phyloP scores from a whole-genome alignment of 2,888 invertebrate species.

The Clusia tigrina region DNA sequence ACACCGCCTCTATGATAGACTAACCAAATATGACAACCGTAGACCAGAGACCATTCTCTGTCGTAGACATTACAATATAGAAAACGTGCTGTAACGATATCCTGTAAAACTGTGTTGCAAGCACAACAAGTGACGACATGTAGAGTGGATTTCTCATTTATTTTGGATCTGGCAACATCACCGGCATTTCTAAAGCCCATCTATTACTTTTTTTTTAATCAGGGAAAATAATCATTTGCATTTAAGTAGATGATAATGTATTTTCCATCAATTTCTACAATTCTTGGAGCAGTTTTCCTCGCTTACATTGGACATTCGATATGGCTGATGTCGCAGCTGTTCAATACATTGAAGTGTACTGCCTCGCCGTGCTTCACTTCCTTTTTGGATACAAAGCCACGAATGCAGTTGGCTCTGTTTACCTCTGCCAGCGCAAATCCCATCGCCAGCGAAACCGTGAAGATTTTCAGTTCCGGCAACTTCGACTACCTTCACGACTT shows the following conservation, averaged over 20 bases:
- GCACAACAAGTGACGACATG: too few species aligned
- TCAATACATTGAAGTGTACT: conserved; percentile 70
- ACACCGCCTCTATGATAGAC: too few species aligned
- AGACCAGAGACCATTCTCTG: too few species aligned
- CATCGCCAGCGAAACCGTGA: conserved; percentile 68
- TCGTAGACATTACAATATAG: too few species aligned
- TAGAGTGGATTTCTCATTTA: too few species aligned
- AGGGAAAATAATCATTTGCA: too few species aligned
- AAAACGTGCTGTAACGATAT: too few species aligned
- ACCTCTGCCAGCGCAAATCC: conserved; percentile 72
- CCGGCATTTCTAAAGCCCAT: too few species aligned
- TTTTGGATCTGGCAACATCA: too few species aligned
- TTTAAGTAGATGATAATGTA: conserved; percentile 47
- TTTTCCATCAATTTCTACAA: conserved; percentile 69
- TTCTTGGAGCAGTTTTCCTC: conserved; percentile 72
- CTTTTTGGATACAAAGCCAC: conserved; percentile 73
- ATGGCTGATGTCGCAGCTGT: conserved; percentile 78
- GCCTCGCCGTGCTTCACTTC: conserved; percentile 71
- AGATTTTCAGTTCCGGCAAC: conserved; percentile 70
- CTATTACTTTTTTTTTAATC: too few species aligned
- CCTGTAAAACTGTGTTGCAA: too few species aligned
- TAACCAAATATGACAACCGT: too few species aligned
- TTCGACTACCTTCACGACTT: conserved; percentile 73
- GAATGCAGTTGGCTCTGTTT: conserved; percentile 75
- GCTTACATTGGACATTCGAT: conserved; percentile 78